Conservation (phyloP, 2,797 vertebrate genomes). For the Perodicticus potto region DNA sequence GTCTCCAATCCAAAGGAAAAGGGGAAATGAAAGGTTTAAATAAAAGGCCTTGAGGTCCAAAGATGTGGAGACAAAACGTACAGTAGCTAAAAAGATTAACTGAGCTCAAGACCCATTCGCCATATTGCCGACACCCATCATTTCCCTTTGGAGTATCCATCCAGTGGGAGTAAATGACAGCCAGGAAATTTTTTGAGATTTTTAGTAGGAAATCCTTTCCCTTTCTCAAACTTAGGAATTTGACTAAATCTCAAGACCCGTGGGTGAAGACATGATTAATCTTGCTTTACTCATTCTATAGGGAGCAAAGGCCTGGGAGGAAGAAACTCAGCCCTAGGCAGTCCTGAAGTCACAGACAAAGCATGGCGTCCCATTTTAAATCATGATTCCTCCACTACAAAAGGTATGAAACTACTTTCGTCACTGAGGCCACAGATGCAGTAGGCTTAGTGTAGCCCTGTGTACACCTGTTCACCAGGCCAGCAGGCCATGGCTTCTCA, state of each 20-base stretch:
- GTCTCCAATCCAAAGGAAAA: slow-evolving; percentile 24
- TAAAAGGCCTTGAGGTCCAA: slow-evolving; percentile 6
- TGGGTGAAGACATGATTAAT: neutral
- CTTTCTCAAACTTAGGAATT: neutral
- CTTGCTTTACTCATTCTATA: neutral
- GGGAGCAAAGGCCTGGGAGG: neutral
- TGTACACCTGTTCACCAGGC: neutral
- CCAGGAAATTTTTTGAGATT: neutral
- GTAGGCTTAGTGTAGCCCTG: neutral
- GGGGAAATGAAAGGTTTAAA: neutral
- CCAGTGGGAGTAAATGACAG: neutral
- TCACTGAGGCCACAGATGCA: neutral
- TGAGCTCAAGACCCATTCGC: neutral
- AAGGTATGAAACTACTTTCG: neutral
- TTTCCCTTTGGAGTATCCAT: neutral
- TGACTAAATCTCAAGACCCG: neutral
- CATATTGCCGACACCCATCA: neutral
- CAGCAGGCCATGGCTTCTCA: neutral
- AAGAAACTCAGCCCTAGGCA: neutral
- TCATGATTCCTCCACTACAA: neutral
- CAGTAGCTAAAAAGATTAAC: neutral
- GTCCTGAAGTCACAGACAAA: neutral
- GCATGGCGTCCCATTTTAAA: neutral
- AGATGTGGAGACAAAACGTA: slow-evolving; percentile 3
- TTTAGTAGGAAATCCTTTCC: neutral